phyloP scores from a whole-genome alignment of 2,797 vertebrate genomes.

The Liasis olivaceus region DNA sequence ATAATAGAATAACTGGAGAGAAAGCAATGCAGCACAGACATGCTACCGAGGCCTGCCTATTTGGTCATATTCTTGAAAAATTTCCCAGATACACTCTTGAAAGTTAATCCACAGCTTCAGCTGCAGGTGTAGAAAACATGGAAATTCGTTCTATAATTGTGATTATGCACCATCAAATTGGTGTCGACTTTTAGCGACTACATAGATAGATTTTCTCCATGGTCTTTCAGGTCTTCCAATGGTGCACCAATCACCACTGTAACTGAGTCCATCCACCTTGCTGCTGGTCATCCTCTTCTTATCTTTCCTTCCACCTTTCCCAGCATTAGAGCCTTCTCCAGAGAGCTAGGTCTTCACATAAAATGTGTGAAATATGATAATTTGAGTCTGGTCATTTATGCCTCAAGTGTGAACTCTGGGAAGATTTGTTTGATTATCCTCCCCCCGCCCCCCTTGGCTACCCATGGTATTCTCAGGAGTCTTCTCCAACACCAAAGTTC shows the following conservation, averaged over 20 bases:
- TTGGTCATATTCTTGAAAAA: slow-evolving; percentile 23
- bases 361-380: no score
- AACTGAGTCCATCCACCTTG: neutral
- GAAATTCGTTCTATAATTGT: neutral
- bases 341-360: neutral
- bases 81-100: slow-evolving; percentile 33
- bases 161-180: neutral
- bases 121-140: slow-evolving; percentile 27
- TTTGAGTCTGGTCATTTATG: no score
- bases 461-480: no score
- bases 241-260: neutral
- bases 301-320: neutral
- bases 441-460: no score
- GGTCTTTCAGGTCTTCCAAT: neutral
- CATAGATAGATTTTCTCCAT: neutral
- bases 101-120: slow-evolving; percentile 17
- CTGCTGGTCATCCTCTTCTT: neutral
- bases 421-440: no score
- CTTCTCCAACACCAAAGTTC: no score
- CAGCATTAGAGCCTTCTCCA: neutral
- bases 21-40: neutral
- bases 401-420: no score
- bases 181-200: neutral
- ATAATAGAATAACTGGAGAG: neutral
- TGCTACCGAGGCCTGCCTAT: neutral